These are phyloP conservation scores for Phymorhynchus buccinoides DNA, from an alignment of 1,140 invertebrate genomes.

Conservation along the genomic window DNA sequence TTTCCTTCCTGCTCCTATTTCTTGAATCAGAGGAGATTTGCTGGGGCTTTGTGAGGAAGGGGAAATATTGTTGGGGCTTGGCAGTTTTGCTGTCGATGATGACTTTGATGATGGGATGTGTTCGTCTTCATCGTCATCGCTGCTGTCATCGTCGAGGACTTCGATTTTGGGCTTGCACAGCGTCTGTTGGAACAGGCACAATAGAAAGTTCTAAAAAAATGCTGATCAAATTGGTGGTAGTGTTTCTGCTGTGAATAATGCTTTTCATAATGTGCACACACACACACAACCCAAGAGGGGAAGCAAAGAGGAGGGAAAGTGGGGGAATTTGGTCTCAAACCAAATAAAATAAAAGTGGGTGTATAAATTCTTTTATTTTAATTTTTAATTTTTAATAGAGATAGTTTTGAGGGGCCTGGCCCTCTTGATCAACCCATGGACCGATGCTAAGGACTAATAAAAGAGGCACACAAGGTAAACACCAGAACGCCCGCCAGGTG, in stretches of 20 bases:
- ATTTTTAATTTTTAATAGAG: too few relatives aligned
- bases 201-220: neutral
- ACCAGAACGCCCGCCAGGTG: too few relatives aligned
- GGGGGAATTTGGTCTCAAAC: neutral
- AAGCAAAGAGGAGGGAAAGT: neutral
- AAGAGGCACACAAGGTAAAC: too few relatives aligned
- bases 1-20: constrained; percentile 1
- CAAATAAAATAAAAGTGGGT: too few relatives aligned
- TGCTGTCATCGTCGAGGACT: constrained; percentile 51
- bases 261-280: too few relatives aligned
- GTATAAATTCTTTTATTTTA: too few relatives aligned
- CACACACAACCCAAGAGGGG: neutral
- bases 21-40: neutral
- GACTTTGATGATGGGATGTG: neutral
- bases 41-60: neutral
- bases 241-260: neutral
- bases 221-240: too few relatives aligned
- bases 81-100: neutral
- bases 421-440: too few relatives aligned
- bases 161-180: constrained; percentile 58
- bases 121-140: constrained; percentile 42
- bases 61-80: neutral
- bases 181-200: constrained; percentile 19
- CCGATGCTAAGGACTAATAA: too few relatives aligned
- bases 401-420: too few relatives aligned